Percentiles rank a stretch among this genome's conserved stretches.
phyloP scores from a whole-genome alignment of 1,140 invertebrate species.

The Carposina sasakii region DNA sequence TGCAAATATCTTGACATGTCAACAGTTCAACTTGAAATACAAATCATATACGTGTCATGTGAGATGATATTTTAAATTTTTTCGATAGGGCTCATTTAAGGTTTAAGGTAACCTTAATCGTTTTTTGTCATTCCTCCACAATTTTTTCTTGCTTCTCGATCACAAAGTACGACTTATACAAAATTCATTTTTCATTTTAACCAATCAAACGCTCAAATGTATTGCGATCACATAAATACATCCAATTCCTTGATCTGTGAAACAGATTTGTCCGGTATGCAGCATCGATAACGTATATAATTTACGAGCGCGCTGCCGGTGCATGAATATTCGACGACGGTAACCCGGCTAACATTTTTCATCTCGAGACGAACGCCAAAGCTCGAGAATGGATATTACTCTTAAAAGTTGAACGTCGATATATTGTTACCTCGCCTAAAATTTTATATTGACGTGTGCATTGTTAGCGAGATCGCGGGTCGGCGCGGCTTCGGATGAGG shows the following conservation, averaged over 20 bases:
- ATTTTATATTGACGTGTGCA: conserved; percentile 57
- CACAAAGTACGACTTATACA: no score
- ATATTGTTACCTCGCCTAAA: conserved; percentile 54
- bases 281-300: conserved; percentile 51
- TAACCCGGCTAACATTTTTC: conserved; percentile 58
- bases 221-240: no score
- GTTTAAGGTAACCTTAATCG: no score
- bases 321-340: conserved; percentile 60
- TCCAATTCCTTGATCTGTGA: conserved; percentile 38
- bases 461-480: conserved; percentile 35
- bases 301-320: conserved; percentile 55
- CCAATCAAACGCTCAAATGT: no score
- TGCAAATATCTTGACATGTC: no score
- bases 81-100: no score
- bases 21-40: no score
- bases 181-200: no score
- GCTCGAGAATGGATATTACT: conserved; percentile 50
- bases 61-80: no score
- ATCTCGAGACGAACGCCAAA: conserved; percentile 43
- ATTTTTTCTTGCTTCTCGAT: no score
- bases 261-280: conserved; percentile 42
- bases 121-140: no score
- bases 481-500: conserved; percentile 28
- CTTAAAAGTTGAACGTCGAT: conserved; percentile 55
- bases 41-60: no score